Evolutionary conservation across 2,888 invertebrate species (phyloP), one percentile per base, ranked within the genome.

Genomic region (Ophioninae sp.): DNA sequence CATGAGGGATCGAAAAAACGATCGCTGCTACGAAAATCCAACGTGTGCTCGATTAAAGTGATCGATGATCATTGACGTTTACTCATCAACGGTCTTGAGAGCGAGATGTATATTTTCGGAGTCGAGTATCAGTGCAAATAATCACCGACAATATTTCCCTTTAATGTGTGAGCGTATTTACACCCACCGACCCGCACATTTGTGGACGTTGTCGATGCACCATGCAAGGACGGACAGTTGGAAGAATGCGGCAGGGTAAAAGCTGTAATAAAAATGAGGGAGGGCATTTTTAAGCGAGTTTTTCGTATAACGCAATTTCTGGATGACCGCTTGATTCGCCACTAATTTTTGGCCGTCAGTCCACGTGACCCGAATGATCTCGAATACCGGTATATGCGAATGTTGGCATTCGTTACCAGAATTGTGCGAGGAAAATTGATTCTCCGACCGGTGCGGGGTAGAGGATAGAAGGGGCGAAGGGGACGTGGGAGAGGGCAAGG

Each of bases 301-400:
- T 74, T 51, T 44, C 71, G 79, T 78, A 83, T 83, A 84, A 86
- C 82, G 84, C 76, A 64, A 81, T 84, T 86, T 81, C 76, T 81
- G 77, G 64, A 84, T 79, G 81, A 77, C 76, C 79, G 74, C 79
- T 76, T 63, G 79, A 83, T 84, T 86, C 81, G n/a, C 79, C 83
- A 73, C 82, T 81, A 84, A 84, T 84, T 86, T 86, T 86, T 86
- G 72, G 73, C 78, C 69, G 76, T 84, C 85, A 85, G 51, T 76
- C 61, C 41, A 30, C 37, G 22, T 67, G 78, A 71, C 78, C 69
- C 37, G 76, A 39, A 76, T 69, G 17, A 51, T 37, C 51, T 23
- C 8, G 74, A 7, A 37, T 64, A 20, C 30, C 10, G 9, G 73
- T 41, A 58, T 61, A 22, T 9, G 17, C 41, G 22, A 6, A 22